These are phyloP conservation scores for Caenorhabditis afra DNA, from an alignment of 2,888 invertebrate genomes.

Conservation along the genomic window DNA sequence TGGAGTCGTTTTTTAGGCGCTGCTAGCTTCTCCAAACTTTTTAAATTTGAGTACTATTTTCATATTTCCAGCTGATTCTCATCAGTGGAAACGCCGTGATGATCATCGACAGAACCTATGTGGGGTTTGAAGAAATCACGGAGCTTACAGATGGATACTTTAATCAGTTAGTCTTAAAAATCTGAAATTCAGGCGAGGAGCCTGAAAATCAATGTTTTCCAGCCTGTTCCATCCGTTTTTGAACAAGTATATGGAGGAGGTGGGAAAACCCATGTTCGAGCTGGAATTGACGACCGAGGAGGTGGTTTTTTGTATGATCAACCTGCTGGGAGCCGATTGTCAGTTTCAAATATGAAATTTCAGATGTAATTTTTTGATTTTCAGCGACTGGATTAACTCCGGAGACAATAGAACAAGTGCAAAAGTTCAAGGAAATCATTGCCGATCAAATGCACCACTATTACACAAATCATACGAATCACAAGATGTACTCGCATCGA, in stretches of 20 bases:
- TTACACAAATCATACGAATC: conserved; percentile 25
- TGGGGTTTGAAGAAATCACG: conserved; percentile 24
- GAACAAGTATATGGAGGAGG: conserved; percentile 40
- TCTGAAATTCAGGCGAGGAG: neutral
- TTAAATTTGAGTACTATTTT: too few species aligned
- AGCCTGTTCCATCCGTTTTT: conserved; percentile 37
- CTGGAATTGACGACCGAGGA: conserved; percentile 29
- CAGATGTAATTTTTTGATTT: neutral
- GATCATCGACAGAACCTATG: conserved; percentile 16
- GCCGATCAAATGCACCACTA: conserved; percentile 37
- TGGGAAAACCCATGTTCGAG: conserved; percentile 22
- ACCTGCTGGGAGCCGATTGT: conserved; percentile 31
- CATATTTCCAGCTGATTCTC: conserved; percentile 33
- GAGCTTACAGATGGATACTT: conserved; percentile 36
- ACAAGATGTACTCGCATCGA: conserved; percentile 27
- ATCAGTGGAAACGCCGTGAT: conserved; percentile 25
- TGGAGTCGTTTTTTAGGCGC: too few species aligned
- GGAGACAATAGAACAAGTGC: conserved; percentile 20
- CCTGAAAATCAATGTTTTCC: neutral
- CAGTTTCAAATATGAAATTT: neutral
- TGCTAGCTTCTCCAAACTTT: too few species aligned
- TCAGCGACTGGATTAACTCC: conserved; percentile 20
- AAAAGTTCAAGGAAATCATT: conserved; percentile 32
- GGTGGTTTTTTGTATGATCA: conserved; percentile 38
- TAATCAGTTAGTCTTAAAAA: conserved; percentile 2